Evolutionary conservation across 2,113 vertebrate genomes (phyloP).

Genomic region (Hemibagrus wyckioides): DNA sequence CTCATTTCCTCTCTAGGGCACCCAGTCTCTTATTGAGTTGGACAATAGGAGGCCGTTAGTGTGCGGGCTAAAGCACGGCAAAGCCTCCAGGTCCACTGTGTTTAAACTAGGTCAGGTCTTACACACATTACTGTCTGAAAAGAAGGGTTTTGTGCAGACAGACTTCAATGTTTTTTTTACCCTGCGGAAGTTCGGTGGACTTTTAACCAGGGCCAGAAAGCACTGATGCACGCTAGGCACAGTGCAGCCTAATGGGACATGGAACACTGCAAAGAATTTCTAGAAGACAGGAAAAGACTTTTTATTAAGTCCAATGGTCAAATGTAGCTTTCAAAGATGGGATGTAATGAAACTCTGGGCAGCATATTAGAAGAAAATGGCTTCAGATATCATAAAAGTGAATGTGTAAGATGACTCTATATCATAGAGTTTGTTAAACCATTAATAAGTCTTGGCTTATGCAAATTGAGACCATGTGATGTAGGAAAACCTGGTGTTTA

Average conservation of each 20-base stretch:
- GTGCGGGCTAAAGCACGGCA: conserved; percentile 7
- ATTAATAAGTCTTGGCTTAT: background rate
- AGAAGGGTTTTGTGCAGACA: conserved; percentile 26
- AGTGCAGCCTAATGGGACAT: conserved; percentile 13
- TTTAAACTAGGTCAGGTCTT: conserved; percentile 50
- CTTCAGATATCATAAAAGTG: background rate
- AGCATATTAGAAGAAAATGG: background rate
- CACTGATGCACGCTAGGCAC: conserved; percentile 10
- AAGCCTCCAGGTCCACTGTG: conserved; percentile 39
- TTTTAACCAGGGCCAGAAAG: conserved; percentile 61
- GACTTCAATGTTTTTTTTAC: conserved; percentile 50
- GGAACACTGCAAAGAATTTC: background rate
- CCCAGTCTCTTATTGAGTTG: conserved; percentile 24
- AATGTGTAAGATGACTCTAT: background rate
- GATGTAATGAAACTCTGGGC: background rate
- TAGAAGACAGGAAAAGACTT: background rate
- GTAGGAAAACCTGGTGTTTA: background rate
- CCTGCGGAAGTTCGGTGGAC: conserved; percentile 61
- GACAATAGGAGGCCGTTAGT: conserved; percentile 27
- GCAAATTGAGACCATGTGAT: background rate
- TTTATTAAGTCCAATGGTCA: background rate
- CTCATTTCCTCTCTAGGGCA: conserved; percentile 29
- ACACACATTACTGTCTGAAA: conserved; percentile 38
- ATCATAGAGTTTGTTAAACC: background rate
- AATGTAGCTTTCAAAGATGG: background rate